A percentile compares a stretch with the other conserved stretches of the same genome.
Evolutionary conservation across 30 jellyfish, hydroid and myxozoan genomes (phyloP).

Genomic region (Catostylus mosaicus): DNA sequence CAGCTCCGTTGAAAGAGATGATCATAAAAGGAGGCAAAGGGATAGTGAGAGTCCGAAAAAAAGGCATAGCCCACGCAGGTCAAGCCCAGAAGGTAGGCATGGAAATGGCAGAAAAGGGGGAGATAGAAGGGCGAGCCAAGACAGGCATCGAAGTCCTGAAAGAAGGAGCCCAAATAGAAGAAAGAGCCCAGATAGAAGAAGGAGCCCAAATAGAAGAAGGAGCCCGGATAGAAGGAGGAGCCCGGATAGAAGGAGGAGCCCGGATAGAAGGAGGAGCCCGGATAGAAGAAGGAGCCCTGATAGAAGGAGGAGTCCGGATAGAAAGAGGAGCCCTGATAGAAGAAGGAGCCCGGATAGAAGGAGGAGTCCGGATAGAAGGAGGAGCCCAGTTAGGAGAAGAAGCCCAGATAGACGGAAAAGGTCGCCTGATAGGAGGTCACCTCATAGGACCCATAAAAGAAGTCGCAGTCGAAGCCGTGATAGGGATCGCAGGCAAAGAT

Average conservation of each 20-base stretch:
- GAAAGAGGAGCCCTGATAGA: slow-evolving; percentile 32
- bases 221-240: slow-evolving; percentile 70
- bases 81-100: slow-evolving; percentile 28
- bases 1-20: slow-evolving; percentile 18
- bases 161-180: slow-evolving; percentile 50
- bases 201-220: slow-evolving; percentile 40
- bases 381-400: slow-evolving; percentile 49
- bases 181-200: slow-evolving; percentile 44
- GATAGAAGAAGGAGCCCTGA: slow-evolving; percentile 54
- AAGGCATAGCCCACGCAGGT: slow-evolving; percentile 9
- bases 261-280: slow-evolving; percentile 49
- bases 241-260: slow-evolving; percentile 55
- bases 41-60: slow-evolving; percentile 1
- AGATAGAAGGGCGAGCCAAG: slow-evolving; percentile 38
- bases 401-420: slow-evolving; percentile 48
- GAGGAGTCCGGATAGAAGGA: slow-evolving; percentile 41
- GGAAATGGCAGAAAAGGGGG: slow-evolving; percentile 25
- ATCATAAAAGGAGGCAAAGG: neutral
- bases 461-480: slow-evolving; percentile 71
- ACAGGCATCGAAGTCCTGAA: slow-evolving; percentile 20
- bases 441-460: slow-evolving; percentile 51
- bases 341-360: slow-evolving; percentile 43
- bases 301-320: slow-evolving; percentile 50
- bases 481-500: slow-evolving; percentile 35
- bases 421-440: slow-evolving; percentile 55